A percentile compares a stretch with the other conserved stretches of the same genome.
These are phyloP conservation scores for Meganola albula DNA, from an alignment of 2,888 invertebrate genomes.

Conservation along the genomic window DNA sequence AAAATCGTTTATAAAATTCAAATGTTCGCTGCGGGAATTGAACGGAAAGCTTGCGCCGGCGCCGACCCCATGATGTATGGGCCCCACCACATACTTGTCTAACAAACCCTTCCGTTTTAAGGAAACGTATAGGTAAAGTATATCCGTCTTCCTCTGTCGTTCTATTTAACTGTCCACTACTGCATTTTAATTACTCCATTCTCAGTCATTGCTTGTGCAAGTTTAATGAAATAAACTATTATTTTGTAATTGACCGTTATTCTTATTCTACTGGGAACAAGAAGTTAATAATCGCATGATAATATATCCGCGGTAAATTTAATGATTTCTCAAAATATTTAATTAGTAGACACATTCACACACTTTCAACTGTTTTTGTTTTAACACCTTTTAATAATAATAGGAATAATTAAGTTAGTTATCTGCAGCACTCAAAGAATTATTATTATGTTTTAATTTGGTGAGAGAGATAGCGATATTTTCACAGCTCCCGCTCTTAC, in stretches of 20 bases:
- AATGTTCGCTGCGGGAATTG: conserved; percentile 49
- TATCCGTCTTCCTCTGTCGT: conserved; percentile 45
- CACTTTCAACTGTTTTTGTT: conserved; percentile 29
- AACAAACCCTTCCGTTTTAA: conserved; percentile 57
- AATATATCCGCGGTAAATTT: no score
- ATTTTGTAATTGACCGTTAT: no score
- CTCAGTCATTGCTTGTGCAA: no score
- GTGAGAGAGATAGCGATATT: conserved; percentile 53
- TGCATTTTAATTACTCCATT: no score
- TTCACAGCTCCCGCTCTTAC: conserved; percentile 34
- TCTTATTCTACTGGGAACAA: no score
- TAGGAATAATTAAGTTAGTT: conserved; percentile 7
- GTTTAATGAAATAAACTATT: no score
- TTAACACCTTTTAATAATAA: conserved; percentile 5
- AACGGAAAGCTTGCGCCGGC: conserved; percentile 59
- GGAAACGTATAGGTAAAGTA: conserved; percentile 43
- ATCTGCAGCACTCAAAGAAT: conserved; percentile 14
- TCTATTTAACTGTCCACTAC: no score
- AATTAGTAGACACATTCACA: conserved; percentile 23
- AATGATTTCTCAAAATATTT: conserved; percentile 13
- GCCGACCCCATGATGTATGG: conserved; percentile 66
- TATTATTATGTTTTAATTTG: conserved; percentile 17
- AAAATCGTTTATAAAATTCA: conserved; percentile 37
- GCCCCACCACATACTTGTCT: conserved; percentile 61
- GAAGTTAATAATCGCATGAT: no score